Base-by-base conservation (phyloP, 1,140 invertebrate genomes). In the Oppia nitens region DNA sequence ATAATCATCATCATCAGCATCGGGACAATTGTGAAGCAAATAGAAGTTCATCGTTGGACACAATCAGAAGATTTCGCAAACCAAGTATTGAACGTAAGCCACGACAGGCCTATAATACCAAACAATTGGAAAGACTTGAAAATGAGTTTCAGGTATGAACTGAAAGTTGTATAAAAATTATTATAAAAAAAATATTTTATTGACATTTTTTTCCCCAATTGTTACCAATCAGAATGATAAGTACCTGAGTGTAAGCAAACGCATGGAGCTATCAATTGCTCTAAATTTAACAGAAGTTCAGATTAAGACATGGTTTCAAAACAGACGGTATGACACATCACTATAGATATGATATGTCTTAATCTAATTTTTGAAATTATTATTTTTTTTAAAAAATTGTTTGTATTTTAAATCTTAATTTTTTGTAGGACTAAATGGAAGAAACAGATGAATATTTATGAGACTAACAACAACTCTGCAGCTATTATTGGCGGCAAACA, bases 301-400 rank as follows among this genome's bases (percentile, higher is more conserved):
- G 75, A 92, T 96, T 57, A 96, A 96, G 70, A 96, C 91, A 0
- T 96, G 91, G 91, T 95, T 92, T 68, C 89, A 95, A 73, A 94
- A 94, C 71, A 76, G 89, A 53, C 75, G 73, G 73, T 75, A 63
- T 29, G 68, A 57, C 68, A 67, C 49, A 21, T 53, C 47, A 9
- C 32, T 40, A 40, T 40, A 40, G 17, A 40, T 17, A 40, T 17
- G 17, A 17, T 40, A 9, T 23, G 6, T 21, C 17, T 50, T 45
- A 55, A 25, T 55, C 40, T 20, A 62, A 59, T 40, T 47, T 48
- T 58, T 50, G 21, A 40, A 53, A 26, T 11, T 60, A 9, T 26
- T 49, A 40, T 50, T 47, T 53, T 56, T 29, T 23, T 40, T 57
- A 56, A 55, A 62, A n/a, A n/a, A n/a, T n/a, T n/a, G n/a, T n/a